Base-by-base conservation (phyloP, 1,140 invertebrate species). In the Nephotettix cincticeps region DNA sequence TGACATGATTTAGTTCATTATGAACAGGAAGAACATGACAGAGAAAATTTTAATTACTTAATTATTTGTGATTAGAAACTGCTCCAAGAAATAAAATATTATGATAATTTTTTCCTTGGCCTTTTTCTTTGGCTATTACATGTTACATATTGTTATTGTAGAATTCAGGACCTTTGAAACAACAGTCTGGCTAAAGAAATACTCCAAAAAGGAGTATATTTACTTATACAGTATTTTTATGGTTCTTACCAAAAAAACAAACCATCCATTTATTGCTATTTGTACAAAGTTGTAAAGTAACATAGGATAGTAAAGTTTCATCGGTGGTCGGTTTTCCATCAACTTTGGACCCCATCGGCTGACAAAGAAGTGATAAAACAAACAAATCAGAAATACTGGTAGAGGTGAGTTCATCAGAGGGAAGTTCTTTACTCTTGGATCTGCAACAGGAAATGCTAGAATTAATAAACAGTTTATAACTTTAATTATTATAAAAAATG, bases 291-390 rank as follows among this genome's bases (percentile, higher is more conserved):
- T 88, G 77, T 89, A 89, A 9, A 81, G 67, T 25, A 86, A 79
- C 72, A 89, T 81, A 21, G 84, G 45, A 27, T 76, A 75, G 17
- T 85, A 78, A 0, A 88, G 76, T 25, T 86, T 77, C 70, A 83
- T 83, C 9, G 86, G 80, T 70, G 81, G 75, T 36, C 84, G 73
- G 68, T 83, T 76, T 71, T 81, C 81, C 86, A 88, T 88, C 19
- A 82, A 77, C 68, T 82, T 84, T 6, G 93, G 93, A 0, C 93
- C 93, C 87, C 90, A 88, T 63, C 86, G 88, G 14, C 89, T 79
- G 1, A 94, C 86, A 69, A 90, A 85, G 47, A 87, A 82, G 32
- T 93, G 80, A 75, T 94, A 94, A 11, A 87, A 77, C 13, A 82
- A 75, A 64, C 93, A 79, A 9, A 94, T 81, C 0, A 75, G 73